These are phyloP conservation scores for Griposia aprilina DNA, from an alignment of 2,888 invertebrate species.

Conservation along the genomic window DNA sequence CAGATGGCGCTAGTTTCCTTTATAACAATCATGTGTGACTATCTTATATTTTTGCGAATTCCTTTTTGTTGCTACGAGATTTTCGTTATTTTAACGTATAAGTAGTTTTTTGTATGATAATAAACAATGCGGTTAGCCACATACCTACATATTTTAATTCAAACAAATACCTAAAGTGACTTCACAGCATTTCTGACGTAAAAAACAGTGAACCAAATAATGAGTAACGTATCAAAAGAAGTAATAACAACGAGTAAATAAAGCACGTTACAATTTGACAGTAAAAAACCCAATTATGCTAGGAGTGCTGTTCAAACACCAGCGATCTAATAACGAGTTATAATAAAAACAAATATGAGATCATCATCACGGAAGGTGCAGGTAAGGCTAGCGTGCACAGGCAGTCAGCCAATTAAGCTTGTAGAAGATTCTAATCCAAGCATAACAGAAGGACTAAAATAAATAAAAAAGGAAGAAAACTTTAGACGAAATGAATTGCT, in stretches of 20 bases:
- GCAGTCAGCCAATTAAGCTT: constrained; percentile 22
- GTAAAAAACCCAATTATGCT: constrained; percentile 53
- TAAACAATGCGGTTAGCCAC: not conserved
- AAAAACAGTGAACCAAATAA: not conserved
- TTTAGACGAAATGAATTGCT: not conserved
- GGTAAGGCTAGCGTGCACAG: constrained; percentile 44
- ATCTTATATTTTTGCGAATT: not conserved
- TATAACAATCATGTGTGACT: not conserved
- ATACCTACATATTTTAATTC: not conserved
- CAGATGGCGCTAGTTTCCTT: constrained; percentile 71
- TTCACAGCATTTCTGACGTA: not conserved
- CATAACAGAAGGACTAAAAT: not conserved
- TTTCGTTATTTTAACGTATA: too few relatives aligned
- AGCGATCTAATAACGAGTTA: constrained; percentile 57
- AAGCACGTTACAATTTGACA: constrained; percentile 13
- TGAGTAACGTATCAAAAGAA: not conserved
- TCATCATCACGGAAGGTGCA: constrained; percentile 42
- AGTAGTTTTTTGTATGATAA: not conserved
- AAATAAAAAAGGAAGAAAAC: not conserved
- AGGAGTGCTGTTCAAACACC: constrained; percentile 46
- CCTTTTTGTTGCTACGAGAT: too few relatives aligned
- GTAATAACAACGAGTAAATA: constrained; percentile 15
- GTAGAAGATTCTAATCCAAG: not conserved
- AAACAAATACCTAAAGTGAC: not conserved
- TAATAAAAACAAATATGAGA: constrained; percentile 61